phyloP scores from a whole-genome alignment of 2,113 vertebrate genomes.

The Cottus gobio region DNA sequence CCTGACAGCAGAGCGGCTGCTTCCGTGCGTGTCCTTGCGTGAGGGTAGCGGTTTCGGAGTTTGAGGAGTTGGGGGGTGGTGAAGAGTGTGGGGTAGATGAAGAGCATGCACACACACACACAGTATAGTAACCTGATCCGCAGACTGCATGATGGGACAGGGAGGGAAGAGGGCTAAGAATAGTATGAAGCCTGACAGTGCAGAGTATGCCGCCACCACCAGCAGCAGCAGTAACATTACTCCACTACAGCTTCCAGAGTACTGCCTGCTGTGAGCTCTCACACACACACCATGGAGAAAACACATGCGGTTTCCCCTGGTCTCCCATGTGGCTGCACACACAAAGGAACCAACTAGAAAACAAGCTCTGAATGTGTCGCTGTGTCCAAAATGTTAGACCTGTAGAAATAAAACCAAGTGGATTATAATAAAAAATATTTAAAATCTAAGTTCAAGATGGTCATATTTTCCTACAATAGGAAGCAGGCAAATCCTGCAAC shows the following conservation, averaged over 20 bases:
- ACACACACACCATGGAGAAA: conserved; percentile 50
- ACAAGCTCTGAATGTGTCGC: neutral
- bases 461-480: conserved; percentile 15
- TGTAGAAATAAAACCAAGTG: neutral
- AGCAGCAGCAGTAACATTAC: conserved; percentile 47
- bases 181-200: conserved; percentile 68
- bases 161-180: conserved; percentile 75
- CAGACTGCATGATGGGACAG: conserved; percentile 76
- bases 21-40: conserved; percentile 35
- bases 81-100: conserved; percentile 37
- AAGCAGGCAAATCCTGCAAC: conserved; percentile 21
- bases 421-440: conserved; percentile 1
- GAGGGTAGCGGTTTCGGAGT: conserved; percentile 37
- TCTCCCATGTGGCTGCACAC: conserved; percentile 50
- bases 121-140: conserved; percentile 77
- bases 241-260: conserved; percentile 52
- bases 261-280: conserved; percentile 47
- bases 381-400: neutral
- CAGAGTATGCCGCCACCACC: conserved; percentile 33
- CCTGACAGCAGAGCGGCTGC: conserved; percentile 42
- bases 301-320: conserved; percentile 53
- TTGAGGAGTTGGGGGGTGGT: conserved; percentile 14
- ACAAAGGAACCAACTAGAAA: conserved; percentile 33
- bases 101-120: conserved; percentile 39
- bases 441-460: neutral